phyloP scores from a whole-genome alignment of 2,888 invertebrate species.

The Hydrotaea cyrtoneurina region DNA sequence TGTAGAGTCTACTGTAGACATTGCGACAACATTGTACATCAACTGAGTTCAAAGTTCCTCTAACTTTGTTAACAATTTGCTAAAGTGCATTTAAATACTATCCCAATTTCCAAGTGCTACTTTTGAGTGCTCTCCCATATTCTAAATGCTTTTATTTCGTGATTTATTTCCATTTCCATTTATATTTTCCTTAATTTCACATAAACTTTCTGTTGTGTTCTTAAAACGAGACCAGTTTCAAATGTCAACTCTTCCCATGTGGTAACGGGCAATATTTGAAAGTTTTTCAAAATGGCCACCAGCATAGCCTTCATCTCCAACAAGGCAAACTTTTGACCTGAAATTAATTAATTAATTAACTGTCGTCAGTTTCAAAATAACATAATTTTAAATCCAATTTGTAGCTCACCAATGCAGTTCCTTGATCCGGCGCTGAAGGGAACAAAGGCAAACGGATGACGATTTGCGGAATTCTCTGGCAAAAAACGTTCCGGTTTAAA shows the following conservation, averaged over 20 bases:
- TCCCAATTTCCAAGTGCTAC: too few species aligned
- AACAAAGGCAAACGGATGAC: conserved; percentile 85
- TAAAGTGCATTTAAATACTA: too few species aligned
- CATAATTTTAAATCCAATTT: too few species aligned
- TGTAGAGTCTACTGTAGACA: too few species aligned
- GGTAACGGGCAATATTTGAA: conserved; percentile 81
- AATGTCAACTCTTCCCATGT: conserved; percentile 80
- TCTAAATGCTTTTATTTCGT: too few species aligned
- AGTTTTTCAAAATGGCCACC: conserved; percentile 82
- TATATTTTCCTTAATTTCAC: conserved; percentile 69
- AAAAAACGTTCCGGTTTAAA: conserved; percentile 85
- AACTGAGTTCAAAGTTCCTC: too few species aligned
- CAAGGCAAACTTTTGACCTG: conserved; percentile 86
- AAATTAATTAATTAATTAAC: background rate
- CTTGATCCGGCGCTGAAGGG: conserved; percentile 87
- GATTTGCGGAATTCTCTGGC: conserved; percentile 82
- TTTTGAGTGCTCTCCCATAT: too few species aligned
- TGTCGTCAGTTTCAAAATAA: too few species aligned
- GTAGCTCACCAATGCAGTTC: conserved; percentile 86
- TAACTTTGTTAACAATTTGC: too few species aligned
- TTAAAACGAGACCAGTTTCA: conserved; percentile 81
- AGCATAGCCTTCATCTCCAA: conserved; percentile 84
- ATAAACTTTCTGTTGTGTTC: conserved; percentile 80
- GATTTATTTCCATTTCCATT: too few species aligned
- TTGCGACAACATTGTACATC: too few species aligned